Evolutionary conservation across 2,113 vertebrate genomes (phyloP), one percentile per base, ranked within the genome.

Genomic region (Chamaetylas fuelleborni): DNA sequence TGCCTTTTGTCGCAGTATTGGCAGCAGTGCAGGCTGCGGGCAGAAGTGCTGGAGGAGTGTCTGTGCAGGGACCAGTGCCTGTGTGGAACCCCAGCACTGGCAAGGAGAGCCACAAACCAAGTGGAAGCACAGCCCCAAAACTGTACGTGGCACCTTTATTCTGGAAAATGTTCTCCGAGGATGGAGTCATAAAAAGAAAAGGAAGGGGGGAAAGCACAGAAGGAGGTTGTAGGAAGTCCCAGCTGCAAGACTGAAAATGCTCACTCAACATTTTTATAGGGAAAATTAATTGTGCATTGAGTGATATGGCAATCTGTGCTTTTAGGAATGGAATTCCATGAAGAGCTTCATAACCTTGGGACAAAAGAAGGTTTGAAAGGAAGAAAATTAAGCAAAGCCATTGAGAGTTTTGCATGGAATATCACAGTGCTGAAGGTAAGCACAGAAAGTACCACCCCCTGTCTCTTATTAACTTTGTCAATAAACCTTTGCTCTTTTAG

Each of bases 321-420:
- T 80, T 82, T 94, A 98, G 98, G 98, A 43, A 98, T 98, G 98
- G 98, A 98, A 89, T 98, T 98, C 88, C 98, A 98, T 0, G 98
- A 98, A 91, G 98, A 98, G 47, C 97, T 98, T 88, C 98, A 98
- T 91, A 97, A 98, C 74, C 92, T 98, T 3, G 98, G 98, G 22
- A 96, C 97, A 50, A 98, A 98, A 86, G 98, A 98, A 95, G 98
- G 98, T 71, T 85, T 98, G 61, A 98, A 98, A 94, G 98, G 98
- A 95, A 97, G 98, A 89, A 98, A 98, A 95, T 96, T 98, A 86
- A 98, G 97, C 91, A 98, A 98, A 96, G 98, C 98, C 22, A 97
- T 98, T 47, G 98, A 98, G 88, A 98, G 98, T 94, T 98, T 98
- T 93, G 98, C 98, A 3, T 98, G 98, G 98, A 98, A 98, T 88